Percentiles rank a stretch among this genome's conserved stretches.
Conservation (phyloP, 2,113 vertebrate species). For the Theristicus caerulescens region DNA sequence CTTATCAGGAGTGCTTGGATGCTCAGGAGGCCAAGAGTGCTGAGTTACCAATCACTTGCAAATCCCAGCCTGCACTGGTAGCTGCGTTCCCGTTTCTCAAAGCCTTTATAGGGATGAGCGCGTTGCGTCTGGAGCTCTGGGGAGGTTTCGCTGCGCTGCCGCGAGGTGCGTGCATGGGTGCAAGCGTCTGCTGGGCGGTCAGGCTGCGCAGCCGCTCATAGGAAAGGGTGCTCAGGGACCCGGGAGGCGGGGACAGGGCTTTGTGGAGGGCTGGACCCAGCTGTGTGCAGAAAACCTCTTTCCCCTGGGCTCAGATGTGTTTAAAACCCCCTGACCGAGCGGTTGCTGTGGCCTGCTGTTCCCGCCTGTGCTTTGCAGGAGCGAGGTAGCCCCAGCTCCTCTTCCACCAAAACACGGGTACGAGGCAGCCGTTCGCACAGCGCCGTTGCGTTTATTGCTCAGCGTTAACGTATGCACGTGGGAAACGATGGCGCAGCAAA, state of each 20-base stretch:
- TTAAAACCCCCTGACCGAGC: neutral
- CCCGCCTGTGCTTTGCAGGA: neutral
- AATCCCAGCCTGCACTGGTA: neutral
- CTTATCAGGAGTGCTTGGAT: neutral
- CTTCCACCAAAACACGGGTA: neutral
- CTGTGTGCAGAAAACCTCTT: neutral
- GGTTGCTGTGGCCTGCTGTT: neutral
- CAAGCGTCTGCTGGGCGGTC: accelerated
- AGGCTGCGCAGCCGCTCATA: accelerated
- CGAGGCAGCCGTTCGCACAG: neutral
- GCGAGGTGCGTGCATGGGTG: accelerated
- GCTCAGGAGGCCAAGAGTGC: neutral
- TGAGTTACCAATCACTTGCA: neutral
- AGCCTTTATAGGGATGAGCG: neutral
- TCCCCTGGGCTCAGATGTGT: accelerated
- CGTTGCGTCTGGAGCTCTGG: neutral
- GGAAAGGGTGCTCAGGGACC: neutral
- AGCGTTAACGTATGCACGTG: neutral
- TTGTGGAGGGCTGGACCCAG: neutral
- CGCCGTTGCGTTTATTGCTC: neutral
- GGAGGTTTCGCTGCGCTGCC: accelerated
- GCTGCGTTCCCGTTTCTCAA: neutral
- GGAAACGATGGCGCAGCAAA: neutral
- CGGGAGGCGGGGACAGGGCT: accelerated
- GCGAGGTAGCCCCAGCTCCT: neutral